These are phyloP conservation scores for Lydus trimaculatus DNA, from an alignment of 2,888 invertebrate species.

Conservation along the genomic window DNA sequence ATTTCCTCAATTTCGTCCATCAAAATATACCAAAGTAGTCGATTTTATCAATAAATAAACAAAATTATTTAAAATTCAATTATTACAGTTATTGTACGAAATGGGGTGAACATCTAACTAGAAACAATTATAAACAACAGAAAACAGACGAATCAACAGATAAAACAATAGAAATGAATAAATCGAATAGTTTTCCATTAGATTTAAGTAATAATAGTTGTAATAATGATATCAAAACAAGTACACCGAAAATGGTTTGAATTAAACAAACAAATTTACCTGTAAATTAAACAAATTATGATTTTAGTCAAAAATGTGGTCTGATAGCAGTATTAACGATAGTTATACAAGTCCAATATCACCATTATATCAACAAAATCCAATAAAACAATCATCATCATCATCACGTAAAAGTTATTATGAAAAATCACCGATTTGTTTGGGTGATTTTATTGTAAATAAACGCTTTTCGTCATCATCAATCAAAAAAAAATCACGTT, in stretches of 20 bases:
- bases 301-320: constrained; percentile 18
- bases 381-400: constrained; percentile 30
- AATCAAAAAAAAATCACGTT: constrained; percentile 42
- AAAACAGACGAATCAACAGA: constrained; percentile 4
- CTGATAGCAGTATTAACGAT: constrained; percentile 19
- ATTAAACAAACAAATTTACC: background rate
- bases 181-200: constrained; percentile 16
- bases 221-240: constrained; percentile 17
- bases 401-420: background rate
- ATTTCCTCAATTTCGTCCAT: constrained; percentile 57
- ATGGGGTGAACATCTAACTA: background rate
- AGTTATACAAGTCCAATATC: constrained; percentile 48
- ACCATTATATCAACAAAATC: constrained; percentile 45
- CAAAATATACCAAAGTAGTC: constrained; percentile 50
- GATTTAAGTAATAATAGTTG: constrained; percentile 16
- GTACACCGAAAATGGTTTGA: constrained; percentile 41
- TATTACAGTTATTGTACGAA: background rate
- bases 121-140: background rate
- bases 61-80: background rate
- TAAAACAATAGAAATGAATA: constrained; percentile 13
- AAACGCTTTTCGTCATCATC: constrained; percentile 39
- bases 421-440: constrained; percentile 45
- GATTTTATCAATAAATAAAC: background rate
- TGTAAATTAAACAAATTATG: background rate
- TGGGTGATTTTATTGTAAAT: constrained; percentile 55